Percentiles rank a stretch among this genome's conserved stretches.
phyloP scores from a whole-genome alignment of 2,113 vertebrate species.

The Gnathonemus echidnorhynchus region DNA sequence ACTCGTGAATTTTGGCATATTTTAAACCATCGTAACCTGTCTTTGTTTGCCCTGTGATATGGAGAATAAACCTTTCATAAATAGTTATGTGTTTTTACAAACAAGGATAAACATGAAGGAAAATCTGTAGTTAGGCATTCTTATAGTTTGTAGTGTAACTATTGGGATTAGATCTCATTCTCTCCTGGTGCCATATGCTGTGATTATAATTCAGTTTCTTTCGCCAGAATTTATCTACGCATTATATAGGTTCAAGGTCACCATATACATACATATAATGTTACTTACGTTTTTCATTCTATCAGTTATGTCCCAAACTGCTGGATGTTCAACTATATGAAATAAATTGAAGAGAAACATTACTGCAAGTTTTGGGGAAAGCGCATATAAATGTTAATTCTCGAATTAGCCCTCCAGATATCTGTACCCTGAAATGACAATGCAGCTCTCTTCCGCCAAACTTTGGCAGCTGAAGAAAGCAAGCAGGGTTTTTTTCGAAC shows the following conservation, averaged over 20 bases:
- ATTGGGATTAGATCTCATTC: neutral
- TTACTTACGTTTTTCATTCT: neutral
- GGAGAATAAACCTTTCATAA: neutral
- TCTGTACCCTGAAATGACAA: neutral
- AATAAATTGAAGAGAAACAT: neutral
- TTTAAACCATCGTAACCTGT: neutral
- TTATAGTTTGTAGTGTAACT: neutral
- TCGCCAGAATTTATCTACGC: neutral
- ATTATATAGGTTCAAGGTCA: neutral
- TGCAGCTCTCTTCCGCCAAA: neutral
- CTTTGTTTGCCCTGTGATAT: neutral
- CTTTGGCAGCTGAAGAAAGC: neutral
- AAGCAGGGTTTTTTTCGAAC: neutral
- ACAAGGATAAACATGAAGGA: neutral
- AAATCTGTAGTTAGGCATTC: neutral
- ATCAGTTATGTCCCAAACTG: neutral
- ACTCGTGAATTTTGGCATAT: neutral
- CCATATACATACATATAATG: neutral
- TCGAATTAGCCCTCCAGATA: neutral
- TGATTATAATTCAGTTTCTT: neutral
- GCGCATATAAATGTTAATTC: neutral
- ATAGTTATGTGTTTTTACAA: neutral
- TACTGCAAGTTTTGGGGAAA: neutral
- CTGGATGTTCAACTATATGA: neutral
- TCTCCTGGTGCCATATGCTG: neutral